Percentiles rank a stretch among this genome's conserved stretches.
phyloP scores from a whole-genome alignment of 2,113 vertebrate species.

The Australoheros scitulus region DNA sequence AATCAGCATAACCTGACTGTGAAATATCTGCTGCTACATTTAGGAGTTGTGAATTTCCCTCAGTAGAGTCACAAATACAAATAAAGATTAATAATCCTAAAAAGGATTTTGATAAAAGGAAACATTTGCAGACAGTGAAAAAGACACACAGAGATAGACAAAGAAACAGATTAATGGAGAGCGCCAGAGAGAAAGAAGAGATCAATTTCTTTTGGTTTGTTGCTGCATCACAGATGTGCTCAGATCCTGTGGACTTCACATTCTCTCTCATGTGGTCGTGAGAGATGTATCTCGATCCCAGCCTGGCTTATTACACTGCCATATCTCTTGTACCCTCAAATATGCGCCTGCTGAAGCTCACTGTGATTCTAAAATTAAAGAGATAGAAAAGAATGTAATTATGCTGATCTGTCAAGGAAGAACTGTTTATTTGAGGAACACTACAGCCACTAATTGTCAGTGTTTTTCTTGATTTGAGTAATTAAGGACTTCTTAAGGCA shows the following conservation, averaged over 20 bases:
- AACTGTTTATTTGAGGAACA: conserved; percentile 73
- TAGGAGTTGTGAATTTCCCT: conserved; percentile 42
- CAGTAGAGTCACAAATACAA: conserved; percentile 45
- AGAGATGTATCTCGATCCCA: conserved; percentile 94
- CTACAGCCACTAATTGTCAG: conserved; percentile 73
- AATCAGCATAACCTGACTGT: conserved; percentile 18
- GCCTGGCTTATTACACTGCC: conserved; percentile 86
- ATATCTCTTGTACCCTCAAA: conserved; percentile 86
- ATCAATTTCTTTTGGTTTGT: conserved; percentile 49
- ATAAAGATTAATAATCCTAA: conserved; percentile 30
- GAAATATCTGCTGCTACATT: conserved; percentile 44
- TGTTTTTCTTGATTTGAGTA: conserved; percentile 71
- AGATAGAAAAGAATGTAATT: conserved; percentile 73
- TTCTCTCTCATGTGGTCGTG: conserved; percentile 91
- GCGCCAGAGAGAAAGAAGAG: neutral
- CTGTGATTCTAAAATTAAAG: conserved; percentile 76
- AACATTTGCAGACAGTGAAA: conserved; percentile 56
- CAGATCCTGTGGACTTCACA: conserved; percentile 68
- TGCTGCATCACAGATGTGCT: conserved; percentile 75
- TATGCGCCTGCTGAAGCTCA: conserved; percentile 79
- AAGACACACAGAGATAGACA: conserved; percentile 46
- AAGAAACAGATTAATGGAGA: conserved; percentile 46
- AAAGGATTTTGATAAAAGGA: conserved; percentile 59
- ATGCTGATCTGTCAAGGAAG: conserved; percentile 69
- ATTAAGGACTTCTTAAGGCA: conserved; percentile 70